Percentiles rank a stretch among this genome's conserved stretches.
phyloP scores from a whole-genome alignment of 1,140 invertebrate genomes.

The Trichomalopsis sarcophagae region DNA sequence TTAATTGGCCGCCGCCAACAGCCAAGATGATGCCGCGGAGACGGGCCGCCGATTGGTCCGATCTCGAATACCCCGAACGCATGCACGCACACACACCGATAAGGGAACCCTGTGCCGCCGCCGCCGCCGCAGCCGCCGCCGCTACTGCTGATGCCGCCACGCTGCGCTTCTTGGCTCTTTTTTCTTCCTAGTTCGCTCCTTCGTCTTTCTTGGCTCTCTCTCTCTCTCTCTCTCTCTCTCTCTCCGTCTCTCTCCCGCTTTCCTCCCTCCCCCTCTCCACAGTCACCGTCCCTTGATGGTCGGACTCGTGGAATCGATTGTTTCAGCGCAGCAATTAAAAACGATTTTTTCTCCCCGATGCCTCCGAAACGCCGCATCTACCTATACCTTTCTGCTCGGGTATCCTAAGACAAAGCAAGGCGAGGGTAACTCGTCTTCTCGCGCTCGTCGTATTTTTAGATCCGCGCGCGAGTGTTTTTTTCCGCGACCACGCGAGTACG shows the following conservation, averaged over 20 bases:
- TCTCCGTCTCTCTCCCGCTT: not conserved
- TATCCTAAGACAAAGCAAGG: not conserved
- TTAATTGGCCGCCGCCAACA: slow-evolving; percentile 45
- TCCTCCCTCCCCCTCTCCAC: not conserved
- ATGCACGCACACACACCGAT: not conserved
- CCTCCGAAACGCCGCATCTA: not conserved
- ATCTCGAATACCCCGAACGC: slow-evolving; percentile 18
- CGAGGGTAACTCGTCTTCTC: not conserved
- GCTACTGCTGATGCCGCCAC: not conserved
- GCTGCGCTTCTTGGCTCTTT: not conserved
- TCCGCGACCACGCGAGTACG: not conserved
- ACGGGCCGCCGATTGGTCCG: slow-evolving; percentile 44
- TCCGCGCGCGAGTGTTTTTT: not conserved
- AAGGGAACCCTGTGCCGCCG: too few species aligned
- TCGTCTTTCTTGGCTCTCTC: slow-evolving; percentile 4
- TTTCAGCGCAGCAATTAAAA: slow-evolving; percentile 37
- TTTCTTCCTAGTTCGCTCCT: not conserved
- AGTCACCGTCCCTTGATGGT: not conserved
- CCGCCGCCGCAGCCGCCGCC: not conserved
- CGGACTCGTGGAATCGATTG: slow-evolving; percentile 38
- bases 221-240: not conserved
- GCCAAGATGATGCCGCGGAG: slow-evolving; percentile 40
- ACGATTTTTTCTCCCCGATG: slow-evolving; percentile 19
- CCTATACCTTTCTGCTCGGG: too few species aligned
- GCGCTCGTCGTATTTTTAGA: not conserved